Evolutionary conservation across 2,888 invertebrate genomes (phyloP), one percentile per base, ranked within the genome.

Genomic region (Lamproptera curius): DNA sequence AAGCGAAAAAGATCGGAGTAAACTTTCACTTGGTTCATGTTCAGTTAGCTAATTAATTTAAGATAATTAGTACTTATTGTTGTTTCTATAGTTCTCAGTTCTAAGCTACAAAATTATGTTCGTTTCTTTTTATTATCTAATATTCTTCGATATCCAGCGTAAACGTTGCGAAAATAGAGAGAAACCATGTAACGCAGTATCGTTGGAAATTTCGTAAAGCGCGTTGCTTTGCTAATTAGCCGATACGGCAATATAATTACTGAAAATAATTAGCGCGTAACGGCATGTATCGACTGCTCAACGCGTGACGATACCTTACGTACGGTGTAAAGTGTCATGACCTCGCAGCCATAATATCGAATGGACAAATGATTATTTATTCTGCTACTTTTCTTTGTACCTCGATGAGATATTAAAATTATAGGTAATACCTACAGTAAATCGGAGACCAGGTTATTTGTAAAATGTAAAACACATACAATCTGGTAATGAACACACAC

Each of bases 141-240:
- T 23, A 11, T 20, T 11, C 20, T 38, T 23, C 43, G 26, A 23
- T 28, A 28, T 28, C 44, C 11, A 11, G 16, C 23, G 39, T 16
- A 39, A 40, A 46, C 23, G 34, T 15, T 6, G 10, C 34, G n/a
- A n/a, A n/a, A n/a, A n/a, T n/a, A n/a, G n/a, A n/a, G n/a, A n/a
- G n/a, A n/a, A n/a, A n/a, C n/a, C n/a, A 46, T 10, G 15, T 36
- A 46, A 37, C 46, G 41, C 47, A 50, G 53, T 1, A 37, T 37
- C 17, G 20, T 31, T 11, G 36, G 16, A 6, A 31, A 33, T 50
- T 50, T 44, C 44, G 35, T 33, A 37, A 47, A 37, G 26, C 33
- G 40, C 38, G 48, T 42, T 45, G 16, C 35, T 23, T 15, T 4
- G 35, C 16, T 46, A 46, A 46, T 46, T 41, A 31, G 28, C 13